Base-by-base conservation (phyloP, 2,888 invertebrate genomes). In the Drosophila anceps region DNA sequence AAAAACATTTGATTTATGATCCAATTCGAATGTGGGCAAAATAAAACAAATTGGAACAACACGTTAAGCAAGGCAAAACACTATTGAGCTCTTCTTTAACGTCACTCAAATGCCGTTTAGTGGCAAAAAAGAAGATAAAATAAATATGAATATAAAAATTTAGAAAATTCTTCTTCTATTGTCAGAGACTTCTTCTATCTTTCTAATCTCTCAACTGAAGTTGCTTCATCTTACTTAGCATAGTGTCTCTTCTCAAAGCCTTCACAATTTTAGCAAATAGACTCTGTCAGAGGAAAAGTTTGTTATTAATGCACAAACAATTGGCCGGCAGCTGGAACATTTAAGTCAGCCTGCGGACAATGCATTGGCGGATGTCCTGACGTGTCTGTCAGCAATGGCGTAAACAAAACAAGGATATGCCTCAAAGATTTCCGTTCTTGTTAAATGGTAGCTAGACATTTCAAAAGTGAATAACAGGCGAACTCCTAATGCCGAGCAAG, bases 1-100 rank as follows among this genome's bases (percentile, higher is more conserved):
- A 67, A 64, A 54, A 53, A 66, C 46, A 48, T 43, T 54, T 69
- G 35, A 61, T 69, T 61, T 68, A 39, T 69, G 62, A 12, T 12
- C 2, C 18, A 33, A 50, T 61, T 9, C 18, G 39, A 18, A 15
- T 50, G 29, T 15, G 10, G 5, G 6, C 10, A 20, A 20, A 29
- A 29, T 44, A n/a, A 35, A 18, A 12, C 18, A 41, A 35, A 13
- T 4, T 35, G 2, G 4, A 9, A 48, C 12, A 20, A 13, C 31
- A 10, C 15, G n/a, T 9, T 29, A 10, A 18, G 18, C 18, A n/a
- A 33, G 13, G 13, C 51, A 7, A 20, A 24, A 6, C 18, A 43
- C 10, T 43, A 12, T 43, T 18, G 10, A 1, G 4, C 8, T 18
- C 41, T 41, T 9, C 0, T 9, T 20, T 13, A 13, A 20, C 6